These are phyloP conservation scores for Philereme vetulata DNA, from an alignment of 2,888 invertebrate species.

Conservation along the genomic window DNA sequence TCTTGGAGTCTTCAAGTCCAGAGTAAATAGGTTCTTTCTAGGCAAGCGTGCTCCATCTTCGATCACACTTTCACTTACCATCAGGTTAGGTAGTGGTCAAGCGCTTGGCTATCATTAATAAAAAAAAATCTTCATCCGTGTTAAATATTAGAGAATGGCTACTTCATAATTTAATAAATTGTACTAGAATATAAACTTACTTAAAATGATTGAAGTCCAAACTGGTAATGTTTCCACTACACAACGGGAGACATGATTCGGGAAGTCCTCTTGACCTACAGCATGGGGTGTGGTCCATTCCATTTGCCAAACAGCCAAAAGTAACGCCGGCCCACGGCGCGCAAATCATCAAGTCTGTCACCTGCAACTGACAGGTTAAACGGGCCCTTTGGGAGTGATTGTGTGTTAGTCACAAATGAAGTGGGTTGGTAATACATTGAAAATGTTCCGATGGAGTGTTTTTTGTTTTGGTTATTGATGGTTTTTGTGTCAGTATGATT, in stretches of 20 bases:
- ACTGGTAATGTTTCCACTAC: constrained; percentile 90
- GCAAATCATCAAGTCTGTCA: constrained; percentile 94
- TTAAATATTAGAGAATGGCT: too few relatives aligned
- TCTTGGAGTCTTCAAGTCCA: too few relatives aligned
- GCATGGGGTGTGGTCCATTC: constrained; percentile 92
- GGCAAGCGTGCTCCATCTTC: too few relatives aligned
- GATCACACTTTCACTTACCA: too few relatives aligned
- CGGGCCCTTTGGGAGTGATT: constrained; percentile 55
- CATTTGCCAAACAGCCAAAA: constrained; percentile 91
- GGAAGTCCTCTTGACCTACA: constrained; percentile 90
- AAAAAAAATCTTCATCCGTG: too few relatives aligned
- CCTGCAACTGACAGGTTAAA: constrained; percentile 81
- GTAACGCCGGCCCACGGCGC: constrained; percentile 94
- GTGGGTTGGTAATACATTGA: constrained; percentile 7
- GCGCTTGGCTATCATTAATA: too few relatives aligned
- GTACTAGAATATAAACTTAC: constrained; percentile 74
- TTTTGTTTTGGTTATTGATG: not conserved
- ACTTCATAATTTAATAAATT: too few relatives aligned
- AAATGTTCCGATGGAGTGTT: not conserved
- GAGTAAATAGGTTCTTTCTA: too few relatives aligned
- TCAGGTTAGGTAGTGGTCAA: too few relatives aligned
- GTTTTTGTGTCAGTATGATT: not conserved
- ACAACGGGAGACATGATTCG: constrained; percentile 88
- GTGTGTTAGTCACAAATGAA: constrained; percentile 73
- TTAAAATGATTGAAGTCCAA: constrained; percentile 93